phyloP scores from a whole-genome alignment of 1,140 invertebrate genomes.

The Heliconius congener region DNA sequence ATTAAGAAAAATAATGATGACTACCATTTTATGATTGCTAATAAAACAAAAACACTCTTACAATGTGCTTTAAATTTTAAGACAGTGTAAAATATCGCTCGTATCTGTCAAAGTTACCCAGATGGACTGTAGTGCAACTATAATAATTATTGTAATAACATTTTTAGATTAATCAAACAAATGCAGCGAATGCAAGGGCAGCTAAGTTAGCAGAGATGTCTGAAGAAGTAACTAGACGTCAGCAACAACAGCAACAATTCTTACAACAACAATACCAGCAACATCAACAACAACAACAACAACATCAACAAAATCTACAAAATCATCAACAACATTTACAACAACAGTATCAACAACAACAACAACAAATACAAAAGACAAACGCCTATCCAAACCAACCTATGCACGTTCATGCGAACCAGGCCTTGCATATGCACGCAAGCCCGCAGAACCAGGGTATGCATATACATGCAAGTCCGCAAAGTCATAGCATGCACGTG shows the following conservation, averaged over 20 bases:
- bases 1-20: too few species aligned
- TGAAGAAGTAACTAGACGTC: slow-evolving; percentile 88
- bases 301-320: slow-evolving; percentile 74
- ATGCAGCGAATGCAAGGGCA: slow-evolving; percentile 56
- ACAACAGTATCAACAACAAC: slow-evolving; percentile 48
- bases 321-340: slow-evolving; percentile 14
- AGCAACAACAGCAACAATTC: slow-evolving; percentile 60
- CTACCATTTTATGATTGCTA: too few species aligned
- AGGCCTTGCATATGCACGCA: slow-evolving; percentile 68
- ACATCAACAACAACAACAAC: slow-evolving; percentile 59
- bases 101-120: too few species aligned
- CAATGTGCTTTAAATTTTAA: too few species aligned
- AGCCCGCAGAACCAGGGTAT: slow-evolving; percentile 29
- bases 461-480: slow-evolving; percentile 38
- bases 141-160: neutral
- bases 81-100: too few species aligned
- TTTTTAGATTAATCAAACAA: slow-evolving; percentile 51
- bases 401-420: slow-evolving; percentile 50
- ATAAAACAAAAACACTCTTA: too few species aligned
- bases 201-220: slow-evolving; percentile 92
- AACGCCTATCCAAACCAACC: slow-evolving; percentile 29
- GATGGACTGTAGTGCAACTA: neutral
- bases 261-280: slow-evolving; percentile 46
- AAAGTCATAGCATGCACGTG: slow-evolving; percentile 27
- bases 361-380: slow-evolving; percentile 41